Conservation (phyloP, 1,140 invertebrate species). For the Zophobas morio region DNA sequence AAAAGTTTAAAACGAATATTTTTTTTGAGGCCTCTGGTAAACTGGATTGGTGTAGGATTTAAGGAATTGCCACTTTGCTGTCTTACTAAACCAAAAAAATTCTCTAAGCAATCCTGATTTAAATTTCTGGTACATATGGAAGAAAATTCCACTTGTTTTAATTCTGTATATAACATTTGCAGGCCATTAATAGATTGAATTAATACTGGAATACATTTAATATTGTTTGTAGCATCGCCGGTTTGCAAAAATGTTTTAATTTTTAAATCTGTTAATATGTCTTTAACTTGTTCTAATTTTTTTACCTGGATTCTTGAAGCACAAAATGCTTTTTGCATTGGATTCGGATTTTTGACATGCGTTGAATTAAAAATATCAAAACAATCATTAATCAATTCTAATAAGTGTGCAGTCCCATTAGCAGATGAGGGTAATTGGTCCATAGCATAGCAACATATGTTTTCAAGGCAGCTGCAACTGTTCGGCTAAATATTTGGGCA, state of each 20-base stretch:
- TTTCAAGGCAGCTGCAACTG: not conserved
- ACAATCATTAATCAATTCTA: not conserved
- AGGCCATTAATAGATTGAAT: not conserved
- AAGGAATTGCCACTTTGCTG: slow-evolving; percentile 32
- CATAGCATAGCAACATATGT: not conserved
- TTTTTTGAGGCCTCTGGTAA: slow-evolving; percentile 44
- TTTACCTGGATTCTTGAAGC: not conserved
- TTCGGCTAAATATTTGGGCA: not conserved
- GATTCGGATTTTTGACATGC: not conserved
- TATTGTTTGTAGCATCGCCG: too few species aligned
- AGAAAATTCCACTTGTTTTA: not conserved
- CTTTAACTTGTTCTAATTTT: too few species aligned
- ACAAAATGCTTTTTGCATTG: not conserved
- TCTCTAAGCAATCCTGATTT: slow-evolving; percentile 43
- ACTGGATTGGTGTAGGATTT: slow-evolving; percentile 44
- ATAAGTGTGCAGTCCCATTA: not conserved
- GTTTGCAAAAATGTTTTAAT: too few species aligned
- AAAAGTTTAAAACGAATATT: too few species aligned
- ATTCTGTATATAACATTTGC: not conserved
- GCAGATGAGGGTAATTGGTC: not conserved
- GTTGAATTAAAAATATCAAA: not conserved
- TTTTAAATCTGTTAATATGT: too few species aligned
- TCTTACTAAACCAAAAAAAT: slow-evolving; percentile 43
- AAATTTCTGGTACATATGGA: slow-evolving; percentile 22
- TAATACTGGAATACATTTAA: not conserved